Conservation (phyloP, 92 coral and sea anemone genomes). For the Blastomussa wellsi region DNA sequence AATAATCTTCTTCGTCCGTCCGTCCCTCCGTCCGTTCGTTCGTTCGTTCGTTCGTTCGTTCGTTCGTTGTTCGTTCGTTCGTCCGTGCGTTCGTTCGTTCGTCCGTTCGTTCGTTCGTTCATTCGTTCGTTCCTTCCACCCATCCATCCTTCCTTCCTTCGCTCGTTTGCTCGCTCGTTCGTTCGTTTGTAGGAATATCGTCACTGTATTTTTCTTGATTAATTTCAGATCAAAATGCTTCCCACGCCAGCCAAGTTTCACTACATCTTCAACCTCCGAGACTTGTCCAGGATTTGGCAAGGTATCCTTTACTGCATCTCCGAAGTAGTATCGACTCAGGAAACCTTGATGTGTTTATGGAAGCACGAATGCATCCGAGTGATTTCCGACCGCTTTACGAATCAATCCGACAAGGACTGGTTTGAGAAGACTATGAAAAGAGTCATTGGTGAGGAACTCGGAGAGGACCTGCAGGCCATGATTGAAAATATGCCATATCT, state of each 20-base stretch:
- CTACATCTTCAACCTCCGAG: slow-evolving; percentile 98
- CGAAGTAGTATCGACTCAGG: slow-evolving; percentile 71
- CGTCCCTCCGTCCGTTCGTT: not conserved
- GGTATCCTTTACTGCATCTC: slow-evolving; percentile 88
- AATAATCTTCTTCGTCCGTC: not conserved
- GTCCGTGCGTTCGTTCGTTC: not conserved
- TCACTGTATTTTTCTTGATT: not conserved
- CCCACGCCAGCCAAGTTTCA: slow-evolving; percentile 99
- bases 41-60: not conserved
- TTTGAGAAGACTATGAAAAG: slow-evolving; percentile 96
- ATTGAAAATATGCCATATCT: slow-evolving; percentile 76
- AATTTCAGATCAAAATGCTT: slow-evolving; percentile 87
- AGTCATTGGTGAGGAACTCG: slow-evolving; percentile 86
- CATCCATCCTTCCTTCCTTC: not conserved
- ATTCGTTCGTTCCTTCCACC: too few relatives aligned
- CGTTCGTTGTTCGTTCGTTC: not conserved
- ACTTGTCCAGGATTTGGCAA: slow-evolving; percentile 97
- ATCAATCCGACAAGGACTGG: slow-evolving; percentile 92
- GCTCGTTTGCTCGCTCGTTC: not conserved
- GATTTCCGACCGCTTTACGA: slow-evolving; percentile 90
- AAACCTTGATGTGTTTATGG: slow-evolving; percentile 79
- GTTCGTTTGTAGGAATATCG: not conserved
- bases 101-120: not conserved
- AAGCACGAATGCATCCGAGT: slow-evolving; percentile 97
- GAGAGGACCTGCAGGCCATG: slow-evolving; percentile 76